Percentiles rank a stretch among this genome's conserved stretches.
These are phyloP conservation scores for Lethrus apterus DNA, from an alignment of 1,140 invertebrate genomes.

Conservation along the genomic window DNA sequence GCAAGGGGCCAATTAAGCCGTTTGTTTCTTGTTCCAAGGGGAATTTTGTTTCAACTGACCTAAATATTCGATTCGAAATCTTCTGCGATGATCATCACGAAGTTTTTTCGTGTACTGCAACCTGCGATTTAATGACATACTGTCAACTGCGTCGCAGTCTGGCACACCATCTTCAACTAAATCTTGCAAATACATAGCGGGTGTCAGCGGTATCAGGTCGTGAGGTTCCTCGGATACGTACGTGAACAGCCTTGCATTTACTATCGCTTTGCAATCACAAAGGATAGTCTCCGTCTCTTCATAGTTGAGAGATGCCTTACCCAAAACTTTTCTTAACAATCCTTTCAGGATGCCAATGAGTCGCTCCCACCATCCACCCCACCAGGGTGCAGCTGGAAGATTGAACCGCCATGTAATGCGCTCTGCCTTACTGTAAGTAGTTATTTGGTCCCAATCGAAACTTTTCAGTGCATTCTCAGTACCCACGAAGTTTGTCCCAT, in stretches of 20 bases:
- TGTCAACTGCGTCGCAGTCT: slow-evolving; percentile 24
- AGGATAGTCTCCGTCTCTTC: slow-evolving; percentile 32
- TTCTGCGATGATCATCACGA: slow-evolving; percentile 19
- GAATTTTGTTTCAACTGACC: slow-evolving; percentile 17
- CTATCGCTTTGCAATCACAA: slow-evolving; percentile 33
- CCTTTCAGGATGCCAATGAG: slow-evolving; percentile 30
- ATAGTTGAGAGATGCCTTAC: slow-evolving; percentile 26
- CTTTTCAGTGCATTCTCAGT: slow-evolving; percentile 26
- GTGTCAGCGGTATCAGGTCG: slow-evolving; percentile 22
- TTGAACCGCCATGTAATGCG: slow-evolving; percentile 40
- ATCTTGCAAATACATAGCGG: slow-evolving; percentile 32
- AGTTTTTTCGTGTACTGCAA: slow-evolving; percentile 18
- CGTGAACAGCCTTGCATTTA: slow-evolving; percentile 37
- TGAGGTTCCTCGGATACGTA: slow-evolving; percentile 27
- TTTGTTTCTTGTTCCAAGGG: slow-evolving; percentile 21
- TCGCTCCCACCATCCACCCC: slow-evolving; percentile 40
- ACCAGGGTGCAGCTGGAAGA: slow-evolving; percentile 39
- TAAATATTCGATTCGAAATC: slow-evolving; percentile 28
- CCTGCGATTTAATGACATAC: slow-evolving; percentile 11
- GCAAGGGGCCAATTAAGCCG: slow-evolving; percentile 21
- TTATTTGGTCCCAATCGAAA: slow-evolving; percentile 11
- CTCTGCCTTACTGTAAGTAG: slow-evolving; percentile 17
- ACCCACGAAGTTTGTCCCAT: slow-evolving; percentile 36
- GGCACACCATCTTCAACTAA: slow-evolving; percentile 20
- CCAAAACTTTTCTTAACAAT: slow-evolving; percentile 28